Evolutionary conservation across 2,888 invertebrate species (phyloP).

Genomic region (Halocaridina rubra): DNA sequence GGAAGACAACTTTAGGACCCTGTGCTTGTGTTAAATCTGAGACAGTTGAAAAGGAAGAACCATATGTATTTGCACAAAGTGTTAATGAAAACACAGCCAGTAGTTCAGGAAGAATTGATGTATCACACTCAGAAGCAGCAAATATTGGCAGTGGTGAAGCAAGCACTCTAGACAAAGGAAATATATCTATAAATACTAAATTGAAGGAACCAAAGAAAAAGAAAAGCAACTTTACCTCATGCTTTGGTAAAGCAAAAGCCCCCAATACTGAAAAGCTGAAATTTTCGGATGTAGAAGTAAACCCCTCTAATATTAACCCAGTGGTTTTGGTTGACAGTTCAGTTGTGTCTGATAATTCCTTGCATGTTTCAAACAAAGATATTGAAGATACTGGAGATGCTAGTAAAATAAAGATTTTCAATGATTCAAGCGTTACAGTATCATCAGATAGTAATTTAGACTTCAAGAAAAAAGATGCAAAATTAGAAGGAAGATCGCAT

Average conservation of each 20-base stretch:
- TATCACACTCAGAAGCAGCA: not conserved
- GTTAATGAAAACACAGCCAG: not conserved
- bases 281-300: too few species aligned
- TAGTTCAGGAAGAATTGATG: not conserved
- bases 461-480: too few species aligned
- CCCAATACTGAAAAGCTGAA: too few species aligned
- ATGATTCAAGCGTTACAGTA: too few species aligned
- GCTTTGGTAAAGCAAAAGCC: not conserved
- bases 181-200: not conserved
- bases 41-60: conserved; percentile 23
- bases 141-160: not conserved
- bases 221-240: not conserved
- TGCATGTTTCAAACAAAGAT: too few species aligned
- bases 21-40: conserved; percentile 30
- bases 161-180: not conserved
- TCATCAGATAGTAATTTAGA: too few species aligned
- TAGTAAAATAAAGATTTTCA: too few species aligned
- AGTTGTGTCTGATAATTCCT: too few species aligned
- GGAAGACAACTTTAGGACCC: conserved; percentile 9
- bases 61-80: conserved; percentile 14
- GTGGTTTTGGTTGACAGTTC: too few species aligned
- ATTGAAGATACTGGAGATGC: too few species aligned
- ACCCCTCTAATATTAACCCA: too few species aligned
- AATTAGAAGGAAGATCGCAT: too few species aligned
- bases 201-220: not conserved